Conservation (phyloP, 2,113 vertebrate genomes). For the Arvicanthis niloticus region DNA sequence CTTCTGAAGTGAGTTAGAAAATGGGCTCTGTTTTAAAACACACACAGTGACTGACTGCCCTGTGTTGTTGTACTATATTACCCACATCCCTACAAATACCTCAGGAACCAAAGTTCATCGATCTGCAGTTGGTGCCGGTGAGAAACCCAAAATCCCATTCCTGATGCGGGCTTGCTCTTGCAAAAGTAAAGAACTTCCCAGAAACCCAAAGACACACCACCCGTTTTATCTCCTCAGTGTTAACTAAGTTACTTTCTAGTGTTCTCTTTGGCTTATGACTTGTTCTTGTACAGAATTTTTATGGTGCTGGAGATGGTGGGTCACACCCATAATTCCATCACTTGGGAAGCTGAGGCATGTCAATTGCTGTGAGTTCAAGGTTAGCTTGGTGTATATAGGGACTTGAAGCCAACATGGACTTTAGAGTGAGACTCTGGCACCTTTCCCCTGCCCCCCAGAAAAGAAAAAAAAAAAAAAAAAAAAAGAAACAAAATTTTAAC, state of each 20-base stretch:
- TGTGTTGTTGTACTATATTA: neutral
- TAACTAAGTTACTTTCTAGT: neutral
- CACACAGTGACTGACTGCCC: neutral
- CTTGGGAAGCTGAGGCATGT: neutral
- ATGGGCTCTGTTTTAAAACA: slow-evolving; percentile 9
- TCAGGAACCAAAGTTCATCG: neutral
- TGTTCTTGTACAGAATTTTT: neutral
- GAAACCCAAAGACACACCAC: slow-evolving; percentile 4
- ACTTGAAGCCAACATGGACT: neutral
- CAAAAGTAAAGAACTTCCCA: neutral
- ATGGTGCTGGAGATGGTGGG: neutral
- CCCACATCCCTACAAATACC: neutral
- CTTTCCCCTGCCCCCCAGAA: neutral
- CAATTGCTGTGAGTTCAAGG: neutral
- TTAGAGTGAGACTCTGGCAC: neutral
- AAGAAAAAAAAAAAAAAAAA: neutral
- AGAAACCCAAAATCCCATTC: neutral
- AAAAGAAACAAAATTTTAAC: neutral
- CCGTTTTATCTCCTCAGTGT: neutral
- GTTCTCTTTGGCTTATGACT: slow-evolving; percentile 50
- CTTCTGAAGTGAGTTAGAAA: slow-evolving; percentile 46
- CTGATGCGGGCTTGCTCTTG: neutral
- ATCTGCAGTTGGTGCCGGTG: neutral
- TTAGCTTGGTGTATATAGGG: neutral
- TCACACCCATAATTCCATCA: neutral